phyloP scores from a whole-genome alignment of 2,888 invertebrate genomes.

The Pomacea canaliculata region DNA sequence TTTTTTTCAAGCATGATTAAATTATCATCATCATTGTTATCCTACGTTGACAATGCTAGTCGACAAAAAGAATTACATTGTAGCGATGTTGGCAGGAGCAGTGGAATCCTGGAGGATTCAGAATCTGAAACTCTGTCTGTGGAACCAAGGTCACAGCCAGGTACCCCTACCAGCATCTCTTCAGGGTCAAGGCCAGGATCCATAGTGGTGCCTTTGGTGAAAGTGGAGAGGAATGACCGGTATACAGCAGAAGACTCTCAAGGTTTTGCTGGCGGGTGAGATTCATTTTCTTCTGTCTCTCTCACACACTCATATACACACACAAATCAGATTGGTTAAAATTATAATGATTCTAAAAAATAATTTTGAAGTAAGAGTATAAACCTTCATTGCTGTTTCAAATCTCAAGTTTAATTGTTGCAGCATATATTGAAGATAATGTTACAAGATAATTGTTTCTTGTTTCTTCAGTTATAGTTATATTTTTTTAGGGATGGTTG shows the following conservation, averaged over 20 bases:
- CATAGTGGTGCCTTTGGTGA: slow-evolving; percentile 6
- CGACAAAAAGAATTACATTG: slow-evolving; percentile 1
- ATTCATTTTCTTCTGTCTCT: neutral
- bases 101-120: slow-evolving; percentile 75
- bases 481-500: too few relatives aligned
- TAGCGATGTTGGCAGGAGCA: slow-evolving; percentile 70
- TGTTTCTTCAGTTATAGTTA: too few relatives aligned
- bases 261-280: neutral
- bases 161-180: slow-evolving; percentile 44
- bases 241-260: neutral
- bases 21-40: neutral
- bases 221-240: neutral
- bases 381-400: too few relatives aligned
- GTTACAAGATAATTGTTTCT: too few relatives aligned
- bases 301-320: too few relatives aligned
- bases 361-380: too few relatives aligned
- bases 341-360: too few relatives aligned
- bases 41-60: too few relatives aligned
- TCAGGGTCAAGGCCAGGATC: slow-evolving; percentile 36
- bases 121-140: slow-evolving; percentile 70
- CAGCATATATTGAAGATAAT: too few relatives aligned
- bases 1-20: neutral
- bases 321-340: too few relatives aligned
- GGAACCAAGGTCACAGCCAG: slow-evolving; percentile 41
- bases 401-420: too few relatives aligned